These are phyloP conservation scores for Acleris laterana DNA, from an alignment of 2,888 invertebrate genomes.

Conservation along the genomic window DNA sequence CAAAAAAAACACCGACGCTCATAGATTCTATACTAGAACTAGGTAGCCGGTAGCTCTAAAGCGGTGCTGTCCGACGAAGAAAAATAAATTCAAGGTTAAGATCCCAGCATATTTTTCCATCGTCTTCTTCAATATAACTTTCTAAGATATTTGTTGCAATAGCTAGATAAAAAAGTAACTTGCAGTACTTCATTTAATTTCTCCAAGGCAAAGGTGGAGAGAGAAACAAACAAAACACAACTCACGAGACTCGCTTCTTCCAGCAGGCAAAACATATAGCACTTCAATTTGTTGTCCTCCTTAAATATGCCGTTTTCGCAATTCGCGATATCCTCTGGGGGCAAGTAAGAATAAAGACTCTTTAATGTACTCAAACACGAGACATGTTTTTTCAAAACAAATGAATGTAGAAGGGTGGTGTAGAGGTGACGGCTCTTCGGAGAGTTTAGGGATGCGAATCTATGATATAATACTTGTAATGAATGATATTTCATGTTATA, in stretches of 20 bases:
- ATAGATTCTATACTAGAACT: too few species aligned
- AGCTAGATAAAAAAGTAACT: conserved; percentile 51
- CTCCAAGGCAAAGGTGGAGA: conserved; percentile 48
- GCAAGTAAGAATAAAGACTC: conserved; percentile 73
- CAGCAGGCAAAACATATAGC: conserved; percentile 82
- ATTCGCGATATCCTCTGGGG: conserved; percentile 82
- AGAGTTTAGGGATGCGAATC: background rate
- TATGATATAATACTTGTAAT: too few species aligned
- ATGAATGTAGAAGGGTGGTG: conserved; percentile 14
- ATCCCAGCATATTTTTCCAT: too few species aligned
- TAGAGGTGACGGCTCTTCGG: conserved; percentile 20
- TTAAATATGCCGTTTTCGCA: conserved; percentile 84
- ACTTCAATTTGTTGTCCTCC: conserved; percentile 81
- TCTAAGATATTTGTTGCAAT: background rate
- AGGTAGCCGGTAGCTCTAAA: too few species aligned
- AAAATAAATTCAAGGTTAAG: too few species aligned
- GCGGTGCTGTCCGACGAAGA: too few species aligned
- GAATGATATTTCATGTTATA: too few species aligned
- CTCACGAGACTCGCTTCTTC: conserved; percentile 82
- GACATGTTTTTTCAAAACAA: conserved; percentile 59
- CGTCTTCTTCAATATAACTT: too few species aligned
- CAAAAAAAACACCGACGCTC: too few species aligned
- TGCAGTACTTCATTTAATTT: conserved; percentile 62
- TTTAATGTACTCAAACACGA: conserved; percentile 70
- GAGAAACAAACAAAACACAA: conserved; percentile 65